phyloP scores from a whole-genome alignment of 2,888 invertebrate genomes.

The Sialis lutaria region DNA sequence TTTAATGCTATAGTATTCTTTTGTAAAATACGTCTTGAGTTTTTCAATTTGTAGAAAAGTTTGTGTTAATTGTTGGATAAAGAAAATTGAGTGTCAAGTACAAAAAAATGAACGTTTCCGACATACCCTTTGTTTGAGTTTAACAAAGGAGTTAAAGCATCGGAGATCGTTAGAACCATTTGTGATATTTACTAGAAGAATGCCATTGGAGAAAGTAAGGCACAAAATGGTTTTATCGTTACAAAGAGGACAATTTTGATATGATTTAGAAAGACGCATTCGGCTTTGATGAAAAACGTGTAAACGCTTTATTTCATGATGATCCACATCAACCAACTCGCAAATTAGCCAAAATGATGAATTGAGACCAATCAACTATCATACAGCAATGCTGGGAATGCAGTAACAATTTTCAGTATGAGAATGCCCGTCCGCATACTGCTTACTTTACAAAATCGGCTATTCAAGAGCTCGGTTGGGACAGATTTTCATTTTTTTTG shows the following conservation, averaged over 20 bases:
- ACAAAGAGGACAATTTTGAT: neutral
- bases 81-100: neutral
- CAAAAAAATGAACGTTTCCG: neutral
- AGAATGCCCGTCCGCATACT: neutral
- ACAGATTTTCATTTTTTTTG: neutral
- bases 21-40: too few relatives aligned
- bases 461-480: neutral
- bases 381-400: neutral
- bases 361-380: too few relatives aligned
- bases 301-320: too few relatives aligned
- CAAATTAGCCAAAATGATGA: too few relatives aligned
- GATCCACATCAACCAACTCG: too few relatives aligned
- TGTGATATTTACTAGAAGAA: neutral
- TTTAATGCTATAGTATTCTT: too few relatives aligned
- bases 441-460: neutral
- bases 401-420: neutral
- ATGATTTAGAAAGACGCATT: neutral
- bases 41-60: too few relatives aligned
- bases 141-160: neutral
- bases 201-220: neutral
- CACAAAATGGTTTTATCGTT: neutral
- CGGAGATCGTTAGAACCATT: neutral
- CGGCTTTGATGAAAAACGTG: neutral
- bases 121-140: neutral
- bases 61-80: neutral